Conservation (phyloP, 2,113 vertebrate species). For the Butorides virescens region DNA sequence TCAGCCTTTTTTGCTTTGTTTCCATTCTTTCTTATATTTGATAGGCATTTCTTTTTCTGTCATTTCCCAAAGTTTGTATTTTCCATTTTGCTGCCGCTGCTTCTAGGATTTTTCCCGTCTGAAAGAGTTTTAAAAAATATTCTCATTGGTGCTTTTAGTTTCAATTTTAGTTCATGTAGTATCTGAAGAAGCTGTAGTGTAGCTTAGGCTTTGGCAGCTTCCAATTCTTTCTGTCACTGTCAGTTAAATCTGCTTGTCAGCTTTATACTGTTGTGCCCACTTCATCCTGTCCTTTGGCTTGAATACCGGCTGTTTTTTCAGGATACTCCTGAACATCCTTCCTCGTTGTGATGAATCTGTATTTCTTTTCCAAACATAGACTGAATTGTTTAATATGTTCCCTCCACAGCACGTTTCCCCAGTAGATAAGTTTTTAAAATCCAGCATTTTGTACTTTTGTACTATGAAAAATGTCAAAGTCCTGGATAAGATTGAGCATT, state of each 20-base stretch:
- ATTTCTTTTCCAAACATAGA: constrained; percentile 53
- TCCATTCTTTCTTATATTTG: background rate
- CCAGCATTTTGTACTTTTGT: background rate
- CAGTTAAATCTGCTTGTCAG: constrained; percentile 46
- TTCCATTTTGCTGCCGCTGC: background rate
- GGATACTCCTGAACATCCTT: constrained; percentile 55
- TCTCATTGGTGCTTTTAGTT: constrained; percentile 10
- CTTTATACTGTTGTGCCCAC: constrained; percentile 46
- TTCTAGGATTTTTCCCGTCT: background rate
- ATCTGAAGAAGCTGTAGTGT: constrained; percentile 12
- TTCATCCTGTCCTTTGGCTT: constrained; percentile 58
- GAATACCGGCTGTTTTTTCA: constrained; percentile 14
- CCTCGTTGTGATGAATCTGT: constrained; percentile 38
- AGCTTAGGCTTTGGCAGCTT: constrained; percentile 35
- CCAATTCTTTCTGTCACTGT: constrained; percentile 32
- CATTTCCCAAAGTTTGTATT: background rate
- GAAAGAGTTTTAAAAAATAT: background rate
- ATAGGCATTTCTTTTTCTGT: background rate
- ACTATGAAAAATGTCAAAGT: background rate
- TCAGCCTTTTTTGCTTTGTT: background rate
- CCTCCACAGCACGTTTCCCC: background rate
- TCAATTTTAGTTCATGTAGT: background rate
- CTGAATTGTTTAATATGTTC: constrained; percentile 15
- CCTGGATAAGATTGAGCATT: background rate
- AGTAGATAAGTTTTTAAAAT: constrained; percentile 1